Evolutionary conservation across 2,888 invertebrate species (phyloP).

Genomic region (Zygothrica quintamaculata): DNA sequence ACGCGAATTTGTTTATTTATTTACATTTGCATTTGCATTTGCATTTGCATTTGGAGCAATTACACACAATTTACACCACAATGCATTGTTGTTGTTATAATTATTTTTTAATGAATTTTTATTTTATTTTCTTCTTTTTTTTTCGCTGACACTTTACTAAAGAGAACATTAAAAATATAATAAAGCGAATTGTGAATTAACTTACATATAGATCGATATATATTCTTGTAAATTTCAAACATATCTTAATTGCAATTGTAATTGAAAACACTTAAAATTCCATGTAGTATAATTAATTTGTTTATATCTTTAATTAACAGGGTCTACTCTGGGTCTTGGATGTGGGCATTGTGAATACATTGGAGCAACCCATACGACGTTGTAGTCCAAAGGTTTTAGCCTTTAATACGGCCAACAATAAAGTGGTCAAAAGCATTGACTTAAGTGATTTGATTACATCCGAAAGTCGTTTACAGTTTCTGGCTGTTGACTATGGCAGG

Average conservation of each 20-base stretch:
- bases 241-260: slow-evolving; percentile 17
- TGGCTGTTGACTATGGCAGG: slow-evolving; percentile 86
- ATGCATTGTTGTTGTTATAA: slow-evolving; percentile 8
- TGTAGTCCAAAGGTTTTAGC: slow-evolving; percentile 87
- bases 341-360: slow-evolving; percentile 86
- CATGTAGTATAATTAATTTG: slow-evolving; percentile 8
- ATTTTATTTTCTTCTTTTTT: slow-evolving; percentile 16
- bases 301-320: slow-evolving; percentile 55
- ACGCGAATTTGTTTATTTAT: slow-evolving; percentile 44
- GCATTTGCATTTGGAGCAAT: slow-evolving; percentile 46
- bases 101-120: slow-evolving; percentile 12
- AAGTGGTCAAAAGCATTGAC: slow-evolving; percentile 87
- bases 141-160: slow-evolving; percentile 20
- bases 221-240: slow-evolving; percentile 19
- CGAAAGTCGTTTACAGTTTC: slow-evolving; percentile 86
- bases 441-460: slow-evolving; percentile 85
- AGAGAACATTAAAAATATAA: slow-evolving; percentile 7
- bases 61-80: slow-evolving; percentile 25
- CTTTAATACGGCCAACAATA: slow-evolving; percentile 86
- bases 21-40: slow-evolving; percentile 37
- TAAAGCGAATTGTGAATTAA: slow-evolving; percentile 10
- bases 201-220: slow-evolving; percentile 9
- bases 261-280: slow-evolving; percentile 32
- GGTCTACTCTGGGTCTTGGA: slow-evolving; percentile 87
- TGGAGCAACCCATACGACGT: slow-evolving; percentile 86